Evolutionary conservation across 2,888 invertebrate species (phyloP).

Genomic region (Melipona bicolor): DNA sequence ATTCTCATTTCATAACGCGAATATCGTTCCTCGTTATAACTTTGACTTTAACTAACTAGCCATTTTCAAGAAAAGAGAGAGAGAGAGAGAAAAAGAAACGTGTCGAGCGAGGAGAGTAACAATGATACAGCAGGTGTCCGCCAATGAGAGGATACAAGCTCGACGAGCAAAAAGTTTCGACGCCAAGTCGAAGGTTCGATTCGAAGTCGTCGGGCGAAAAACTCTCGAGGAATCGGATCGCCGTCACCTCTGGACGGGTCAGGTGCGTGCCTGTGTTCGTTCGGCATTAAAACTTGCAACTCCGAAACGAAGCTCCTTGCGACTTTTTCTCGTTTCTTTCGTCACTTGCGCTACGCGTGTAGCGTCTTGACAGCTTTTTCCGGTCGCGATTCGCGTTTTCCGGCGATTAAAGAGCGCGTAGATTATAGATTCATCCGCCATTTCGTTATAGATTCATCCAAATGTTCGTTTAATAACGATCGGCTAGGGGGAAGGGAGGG

Average conservation of each 20-base stretch:
- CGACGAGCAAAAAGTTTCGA: constrained; percentile 49
- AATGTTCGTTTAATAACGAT: not conserved
- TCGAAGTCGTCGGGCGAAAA: constrained; percentile 40
- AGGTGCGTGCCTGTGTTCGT: constrained; percentile 66
- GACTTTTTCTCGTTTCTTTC: constrained; percentile 68
- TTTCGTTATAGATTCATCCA: too few species aligned
- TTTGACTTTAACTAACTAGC: not conserved
- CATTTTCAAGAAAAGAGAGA: too few species aligned
- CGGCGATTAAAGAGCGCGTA: not conserved
- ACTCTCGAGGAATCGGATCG: constrained; percentile 54
- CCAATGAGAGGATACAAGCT: constrained; percentile 52
- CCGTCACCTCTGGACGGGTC: constrained; percentile 45
- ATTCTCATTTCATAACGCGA: not conserved
- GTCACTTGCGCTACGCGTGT: constrained; percentile 66
- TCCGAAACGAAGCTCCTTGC: constrained; percentile 41
- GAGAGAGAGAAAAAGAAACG: not conserved
- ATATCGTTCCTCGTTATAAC: not conserved
- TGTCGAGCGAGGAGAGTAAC: not conserved
- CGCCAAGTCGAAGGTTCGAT: constrained; percentile 55
- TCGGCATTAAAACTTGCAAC: constrained; percentile 72
- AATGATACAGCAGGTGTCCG: constrained; percentile 21
- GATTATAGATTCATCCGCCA: not conserved
- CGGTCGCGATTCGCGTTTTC: too few species aligned
- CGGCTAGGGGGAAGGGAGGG: not conserved
- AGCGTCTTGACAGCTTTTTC: constrained; percentile 67